Percentiles rank a stretch among this genome's conserved stretches.
Evolutionary conservation across 1,140 invertebrate species (phyloP).

Genomic region (Drosophila ercepeae): DNA sequence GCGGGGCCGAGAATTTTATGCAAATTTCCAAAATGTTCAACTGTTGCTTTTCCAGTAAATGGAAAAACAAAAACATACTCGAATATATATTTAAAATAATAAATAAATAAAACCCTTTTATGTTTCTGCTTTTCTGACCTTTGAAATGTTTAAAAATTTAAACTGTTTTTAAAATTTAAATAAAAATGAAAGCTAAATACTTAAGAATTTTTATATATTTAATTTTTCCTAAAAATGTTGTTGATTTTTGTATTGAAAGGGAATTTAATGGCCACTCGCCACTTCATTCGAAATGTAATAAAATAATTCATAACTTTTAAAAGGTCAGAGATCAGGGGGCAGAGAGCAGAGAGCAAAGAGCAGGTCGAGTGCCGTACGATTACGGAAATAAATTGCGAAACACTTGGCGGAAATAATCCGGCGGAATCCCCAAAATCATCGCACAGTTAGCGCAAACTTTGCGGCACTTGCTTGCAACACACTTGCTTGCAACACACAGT

Average conservation of each 20-base stretch:
- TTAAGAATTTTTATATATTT: not conserved
- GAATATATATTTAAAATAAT: no score
- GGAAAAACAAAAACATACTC: not conserved
- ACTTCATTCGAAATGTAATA: slow-evolving; percentile 36
- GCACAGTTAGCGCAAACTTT: slow-evolving; percentile 42
- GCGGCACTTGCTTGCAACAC: slow-evolving; percentile 26
- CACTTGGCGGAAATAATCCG: slow-evolving; percentile 47
- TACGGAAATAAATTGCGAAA: slow-evolving; percentile 34
- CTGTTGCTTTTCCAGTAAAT: slow-evolving; percentile 59
- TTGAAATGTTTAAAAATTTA: slow-evolving; percentile 56
- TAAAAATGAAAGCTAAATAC: not conserved
- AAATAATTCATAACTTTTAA: slow-evolving; percentile 37
- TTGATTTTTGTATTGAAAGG: not conserved
- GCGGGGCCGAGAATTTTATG: slow-evolving; percentile 66
- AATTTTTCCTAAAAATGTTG: not conserved
- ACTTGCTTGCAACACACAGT: slow-evolving; percentile 8
- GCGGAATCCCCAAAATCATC: slow-evolving; percentile 38
- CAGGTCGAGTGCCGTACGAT: slow-evolving; percentile 1
- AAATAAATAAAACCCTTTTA: slow-evolving; percentile 35
- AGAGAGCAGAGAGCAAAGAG: not conserved
- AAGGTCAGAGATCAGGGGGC: not conserved
- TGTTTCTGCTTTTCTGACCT: slow-evolving; percentile 49
- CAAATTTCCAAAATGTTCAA: slow-evolving; percentile 74
- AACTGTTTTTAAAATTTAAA: not conserved
- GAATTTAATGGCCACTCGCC: not conserved